These are phyloP conservation scores for Felis chaus DNA, from an alignment of 2,113 vertebrate species.

Conservation along the genomic window DNA sequence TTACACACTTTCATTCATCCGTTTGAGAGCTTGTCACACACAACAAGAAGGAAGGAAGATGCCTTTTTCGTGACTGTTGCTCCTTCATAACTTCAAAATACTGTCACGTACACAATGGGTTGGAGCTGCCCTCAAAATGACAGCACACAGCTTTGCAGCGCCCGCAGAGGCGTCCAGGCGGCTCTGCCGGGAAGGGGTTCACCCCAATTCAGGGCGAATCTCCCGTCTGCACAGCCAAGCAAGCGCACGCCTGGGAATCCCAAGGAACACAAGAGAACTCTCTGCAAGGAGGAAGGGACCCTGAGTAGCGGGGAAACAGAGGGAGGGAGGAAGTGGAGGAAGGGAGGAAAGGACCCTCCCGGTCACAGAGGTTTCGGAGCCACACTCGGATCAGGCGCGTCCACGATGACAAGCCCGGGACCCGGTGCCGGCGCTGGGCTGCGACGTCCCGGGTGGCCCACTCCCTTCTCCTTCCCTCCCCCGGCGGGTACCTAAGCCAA, in stretches of 20 bases:
- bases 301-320: neutral
- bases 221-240: neutral
- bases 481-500: neutral
- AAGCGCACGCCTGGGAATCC: neutral
- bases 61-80: neutral
- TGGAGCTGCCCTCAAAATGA: slow-evolving; percentile 14
- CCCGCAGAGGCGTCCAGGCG: slow-evolving; percentile 5
- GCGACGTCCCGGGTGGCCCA: neutral
- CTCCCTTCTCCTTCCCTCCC: neutral
- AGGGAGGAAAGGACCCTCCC: neutral
- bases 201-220: neutral
- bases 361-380: neutral
- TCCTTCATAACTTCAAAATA: slow-evolving; percentile 58
- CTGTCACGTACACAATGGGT: slow-evolving; percentile 58
- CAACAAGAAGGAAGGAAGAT: neutral
- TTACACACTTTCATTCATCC: slow-evolving; percentile 40
- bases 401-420: neutral
- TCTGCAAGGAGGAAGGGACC: neutral
- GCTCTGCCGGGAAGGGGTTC: neutral
- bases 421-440: neutral
- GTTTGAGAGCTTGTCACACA: neutral
- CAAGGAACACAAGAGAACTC: neutral
- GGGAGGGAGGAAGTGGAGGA: fast-evolving
- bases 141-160: slow-evolving; percentile 24
- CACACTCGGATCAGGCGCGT: neutral